Conservation (phyloP, 2,888 invertebrate species). For the Myathropa florea region DNA sequence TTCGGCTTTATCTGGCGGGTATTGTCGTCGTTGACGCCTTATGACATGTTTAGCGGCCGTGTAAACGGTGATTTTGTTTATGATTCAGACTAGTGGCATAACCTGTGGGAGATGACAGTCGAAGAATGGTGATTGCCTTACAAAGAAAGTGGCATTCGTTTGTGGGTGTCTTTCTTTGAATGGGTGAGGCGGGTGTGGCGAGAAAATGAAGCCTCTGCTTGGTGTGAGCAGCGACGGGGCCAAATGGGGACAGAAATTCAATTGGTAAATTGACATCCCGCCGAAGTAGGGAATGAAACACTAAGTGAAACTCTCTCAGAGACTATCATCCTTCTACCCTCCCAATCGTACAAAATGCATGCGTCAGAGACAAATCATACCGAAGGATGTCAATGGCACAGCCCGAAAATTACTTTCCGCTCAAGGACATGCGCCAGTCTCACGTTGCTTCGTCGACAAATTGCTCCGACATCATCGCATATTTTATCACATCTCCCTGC, state of each 20-base stretch:
- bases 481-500: constrained; percentile 20
- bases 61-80: constrained; percentile 10
- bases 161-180: no score
- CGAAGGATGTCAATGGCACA: background rate
- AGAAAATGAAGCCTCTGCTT: no score
- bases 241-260: no score
- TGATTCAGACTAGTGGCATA: background rate
- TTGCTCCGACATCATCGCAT: constrained; percentile 37
- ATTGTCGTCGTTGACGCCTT: constrained; percentile 55
- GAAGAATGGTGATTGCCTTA: background rate
- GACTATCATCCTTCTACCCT: no score
- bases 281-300: no score
- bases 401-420: background rate
- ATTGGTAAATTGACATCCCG: no score
- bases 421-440: background rate
- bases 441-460: constrained; percentile 29
- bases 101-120: background rate
- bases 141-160: background rate
- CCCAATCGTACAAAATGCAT: no score
- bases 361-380: background rate
- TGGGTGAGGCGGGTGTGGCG: no score
- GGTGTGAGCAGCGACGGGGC: no score
- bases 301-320: no score
- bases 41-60: constrained; percentile 55
- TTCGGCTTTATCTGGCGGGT: background rate